These are phyloP conservation scores for Spatulosminthurus flaviceps DNA, from an alignment of 2,888 invertebrate genomes.

Conservation along the genomic window DNA sequence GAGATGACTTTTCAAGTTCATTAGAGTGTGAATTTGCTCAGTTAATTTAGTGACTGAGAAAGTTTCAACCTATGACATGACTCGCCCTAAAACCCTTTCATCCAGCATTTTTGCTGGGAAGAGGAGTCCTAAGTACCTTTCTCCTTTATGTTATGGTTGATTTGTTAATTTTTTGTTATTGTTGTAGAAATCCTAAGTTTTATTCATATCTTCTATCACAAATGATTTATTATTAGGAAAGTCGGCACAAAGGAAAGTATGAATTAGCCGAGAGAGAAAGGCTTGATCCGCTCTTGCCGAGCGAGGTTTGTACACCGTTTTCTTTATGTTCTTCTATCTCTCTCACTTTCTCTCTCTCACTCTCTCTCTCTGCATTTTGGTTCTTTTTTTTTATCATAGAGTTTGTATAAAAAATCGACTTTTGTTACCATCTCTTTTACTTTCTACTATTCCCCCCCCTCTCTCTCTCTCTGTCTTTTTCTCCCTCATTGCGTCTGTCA, in stretches of 20 bases:
- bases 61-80: constrained; percentile 21
- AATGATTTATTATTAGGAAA: constrained; percentile 61
- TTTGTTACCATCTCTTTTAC: constrained; percentile 11
- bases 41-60: background rate
- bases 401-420: background rate
- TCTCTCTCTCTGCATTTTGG: constrained; percentile 49
- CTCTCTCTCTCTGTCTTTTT: constrained; percentile 24
- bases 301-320: constrained; percentile 62
- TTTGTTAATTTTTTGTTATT: constrained; percentile 42
- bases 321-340: too few relatives aligned
- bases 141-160: background rate
- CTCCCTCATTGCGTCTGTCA: constrained; percentile 3
- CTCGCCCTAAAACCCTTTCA: constrained; percentile 12
- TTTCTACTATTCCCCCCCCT: too few relatives aligned
- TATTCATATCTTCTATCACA: constrained; percentile 36
- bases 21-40: background rate
- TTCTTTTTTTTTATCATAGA: constrained; percentile 27
- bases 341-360: too few relatives aligned
- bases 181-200: background rate
- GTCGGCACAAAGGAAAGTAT: constrained; percentile 64
- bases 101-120: background rate
- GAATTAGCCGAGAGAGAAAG: constrained; percentile 64
- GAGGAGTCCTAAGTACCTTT: background rate
- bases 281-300: constrained; percentile 63
- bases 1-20: background rate